Evolutionary conservation across 2,797 vertebrate species (phyloP).

Genomic region (Cetoscarus ocellatus): DNA sequence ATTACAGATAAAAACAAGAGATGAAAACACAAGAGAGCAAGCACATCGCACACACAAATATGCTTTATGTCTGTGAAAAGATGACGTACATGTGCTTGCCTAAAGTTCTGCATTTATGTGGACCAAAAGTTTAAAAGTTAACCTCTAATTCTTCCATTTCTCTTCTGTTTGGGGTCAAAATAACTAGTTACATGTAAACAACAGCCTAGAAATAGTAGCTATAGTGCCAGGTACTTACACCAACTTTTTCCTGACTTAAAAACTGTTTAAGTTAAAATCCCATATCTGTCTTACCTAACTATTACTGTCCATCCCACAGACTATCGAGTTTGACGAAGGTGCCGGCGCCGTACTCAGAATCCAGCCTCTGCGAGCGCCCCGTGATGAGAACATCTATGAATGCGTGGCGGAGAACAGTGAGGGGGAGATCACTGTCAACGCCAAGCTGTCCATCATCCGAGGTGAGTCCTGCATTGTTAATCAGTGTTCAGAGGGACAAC

Average conservation of each 20-base stretch:
- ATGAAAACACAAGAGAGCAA: conserved; percentile 32
- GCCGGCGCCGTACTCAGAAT: conserved; percentile 95
- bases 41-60: conserved; percentile 17
- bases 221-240: not conserved
- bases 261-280: not conserved
- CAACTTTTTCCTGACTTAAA: not conserved
- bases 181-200: not conserved
- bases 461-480: conserved; percentile 83
- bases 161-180: not conserved
- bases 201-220: not conserved
- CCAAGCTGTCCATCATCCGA: conserved; percentile 98
- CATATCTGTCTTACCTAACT: not conserved
- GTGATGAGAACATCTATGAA: conserved; percentile 97
- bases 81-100: not conserved
- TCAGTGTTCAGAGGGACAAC: conserved; percentile 24
- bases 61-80: not conserved
- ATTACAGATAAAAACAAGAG: conserved; percentile 56
- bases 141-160: not conserved
- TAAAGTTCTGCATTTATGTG: conserved; percentile 7
- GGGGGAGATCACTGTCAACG: conserved; percentile 92
- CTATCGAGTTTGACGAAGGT: conserved; percentile 97
- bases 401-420: conserved; percentile 94
- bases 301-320: conserved; percentile 76
- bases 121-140: not conserved
- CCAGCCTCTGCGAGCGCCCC: conserved; percentile 94